A percentile compares a stretch with the other conserved stretches of the same genome.
These are phyloP conservation scores for Gephyroberyx darwinii DNA, from an alignment of 2,797 vertebrate genomes.

Conservation along the genomic window DNA sequence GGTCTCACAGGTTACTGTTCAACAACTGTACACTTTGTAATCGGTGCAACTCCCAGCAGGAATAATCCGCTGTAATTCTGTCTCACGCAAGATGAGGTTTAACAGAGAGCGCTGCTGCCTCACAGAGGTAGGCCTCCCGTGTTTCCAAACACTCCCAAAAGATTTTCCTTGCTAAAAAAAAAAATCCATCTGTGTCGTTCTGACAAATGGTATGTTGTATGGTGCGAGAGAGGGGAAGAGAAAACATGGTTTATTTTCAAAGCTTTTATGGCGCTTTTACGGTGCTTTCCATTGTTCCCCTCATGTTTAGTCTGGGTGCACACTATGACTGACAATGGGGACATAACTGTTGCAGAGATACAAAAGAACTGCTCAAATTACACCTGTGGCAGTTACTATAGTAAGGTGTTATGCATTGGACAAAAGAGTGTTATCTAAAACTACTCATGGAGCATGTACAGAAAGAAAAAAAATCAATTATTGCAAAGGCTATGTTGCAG, in stretches of 20 bases:
- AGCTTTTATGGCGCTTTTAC: constrained; percentile 69
- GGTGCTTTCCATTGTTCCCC: constrained; percentile 62
- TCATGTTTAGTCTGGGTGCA: constrained; percentile 57
- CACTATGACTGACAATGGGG: constrained; percentile 53
- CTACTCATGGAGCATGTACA: constrained; percentile 67
- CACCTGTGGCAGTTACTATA: constrained; percentile 76
- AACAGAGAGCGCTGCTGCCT: constrained; percentile 50
- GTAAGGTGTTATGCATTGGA: constrained; percentile 64
- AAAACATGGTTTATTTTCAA: constrained; percentile 65
- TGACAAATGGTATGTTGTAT: constrained; percentile 54
- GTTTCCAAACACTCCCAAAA: constrained; percentile 70
- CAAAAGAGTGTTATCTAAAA: constrained; percentile 75
- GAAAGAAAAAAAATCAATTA: constrained; percentile 66
- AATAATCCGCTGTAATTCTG: constrained; percentile 58
- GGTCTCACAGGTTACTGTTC: constrained; percentile 27
- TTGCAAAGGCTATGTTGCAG: constrained; percentile 59
- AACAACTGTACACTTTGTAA: constrained; percentile 39
- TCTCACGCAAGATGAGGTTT: constrained; percentile 62
- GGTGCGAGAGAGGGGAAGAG: constrained; percentile 34
- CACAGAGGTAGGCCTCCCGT: constrained; percentile 33
- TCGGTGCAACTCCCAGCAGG: constrained; percentile 51
- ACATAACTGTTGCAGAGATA: constrained; percentile 75
- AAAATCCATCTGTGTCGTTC: constrained; percentile 43
- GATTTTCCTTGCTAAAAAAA: constrained; percentile 48
- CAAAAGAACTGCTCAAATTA: constrained; percentile 79